Evolutionary conservation across 1,140 invertebrate genomes (phyloP), one percentile per base, ranked within the genome.

Genomic region (Lethrus apterus): DNA sequence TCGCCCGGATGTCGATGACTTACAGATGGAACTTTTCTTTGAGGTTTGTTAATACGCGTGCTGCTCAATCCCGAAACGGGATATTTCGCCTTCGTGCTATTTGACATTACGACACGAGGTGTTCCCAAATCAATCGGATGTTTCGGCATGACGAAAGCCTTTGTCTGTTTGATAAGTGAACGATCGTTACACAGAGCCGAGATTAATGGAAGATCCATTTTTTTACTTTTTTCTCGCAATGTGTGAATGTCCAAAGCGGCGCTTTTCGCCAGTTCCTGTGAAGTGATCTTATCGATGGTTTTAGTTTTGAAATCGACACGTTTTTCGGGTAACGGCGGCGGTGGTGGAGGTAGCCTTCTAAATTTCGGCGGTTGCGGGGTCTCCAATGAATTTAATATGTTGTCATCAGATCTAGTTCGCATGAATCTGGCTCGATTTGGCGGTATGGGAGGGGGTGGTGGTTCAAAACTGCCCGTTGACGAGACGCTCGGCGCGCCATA

Each of bases 171-270:
- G 31, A 90, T 65, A 46, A 90, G 68, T 26, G 87, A 87, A 19
- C 83, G 75, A 65, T 93, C 89, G 62, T 92, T 92, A 68, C 89
- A 93, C 35, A 93, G 70, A 3, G 89, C 89, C 26, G 87, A 84
- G 58, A 93, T 91, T 19, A 93, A 68, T 10, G 89, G 89, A 58
- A 93, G 69, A 67, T 93, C 89, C 50, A 92, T 67, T 57, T 90
- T 85, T 51, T 84, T 81, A 68, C 86, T 90, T 69, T 90, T 88
- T 65, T 91, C 87, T 20, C 88, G 73, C 26, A 93, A 68, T 30
- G 83, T 80, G 49, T 80, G 79, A 48, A 90, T 89, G 61, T 89
- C 86, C 53, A 90, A 66, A 59, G 82, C 70, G 11, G 68, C 67
- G 19, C 70, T 65, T 3, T 15, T 19, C n/a, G 15, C 19, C 10